These are phyloP conservation scores for Tuta absoluta DNA, from an alignment of 2,888 invertebrate species.

Conservation along the genomic window DNA sequence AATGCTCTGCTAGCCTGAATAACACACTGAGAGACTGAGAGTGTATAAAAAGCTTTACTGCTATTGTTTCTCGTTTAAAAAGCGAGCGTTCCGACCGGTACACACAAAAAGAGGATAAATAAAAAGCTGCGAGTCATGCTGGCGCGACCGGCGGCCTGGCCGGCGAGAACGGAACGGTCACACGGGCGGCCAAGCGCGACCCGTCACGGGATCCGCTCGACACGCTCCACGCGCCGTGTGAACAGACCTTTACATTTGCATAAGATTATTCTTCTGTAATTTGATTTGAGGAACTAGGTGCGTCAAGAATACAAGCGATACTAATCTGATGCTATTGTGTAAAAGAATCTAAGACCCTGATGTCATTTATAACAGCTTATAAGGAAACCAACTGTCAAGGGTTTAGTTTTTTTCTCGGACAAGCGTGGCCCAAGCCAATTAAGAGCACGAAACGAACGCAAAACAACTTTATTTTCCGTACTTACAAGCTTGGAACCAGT, in stretches of 20 bases:
- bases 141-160: conserved; percentile 61
- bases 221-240: conserved; percentile 60
- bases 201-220: conserved; percentile 49
- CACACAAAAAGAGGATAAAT: conserved; percentile 59
- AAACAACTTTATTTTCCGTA: too few relatives aligned
- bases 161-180: conserved; percentile 72
- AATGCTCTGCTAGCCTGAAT: conserved; percentile 2
- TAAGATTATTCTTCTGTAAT: conserved; percentile 23
- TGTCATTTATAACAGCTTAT: neutral
- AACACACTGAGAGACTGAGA: conserved; percentile 15
- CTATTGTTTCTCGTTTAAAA: conserved; percentile 57
- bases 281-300: conserved; percentile 11
- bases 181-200: conserved; percentile 58
- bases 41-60: conserved; percentile 19
- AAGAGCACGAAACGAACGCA: too few relatives aligned
- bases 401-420: neutral
- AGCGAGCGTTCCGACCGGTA: conserved; percentile 65
- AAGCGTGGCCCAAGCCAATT: neutral
- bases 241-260: conserved; percentile 69
- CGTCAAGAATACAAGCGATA: neutral
- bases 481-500: too few relatives aligned
- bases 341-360: neutral
- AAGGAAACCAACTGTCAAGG: neutral
- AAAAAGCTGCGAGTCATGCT: conserved; percentile 63
- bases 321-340: neutral